phyloP scores from a whole-genome alignment of 1,140 invertebrate species.

The Leptoteleia sp. region DNA sequence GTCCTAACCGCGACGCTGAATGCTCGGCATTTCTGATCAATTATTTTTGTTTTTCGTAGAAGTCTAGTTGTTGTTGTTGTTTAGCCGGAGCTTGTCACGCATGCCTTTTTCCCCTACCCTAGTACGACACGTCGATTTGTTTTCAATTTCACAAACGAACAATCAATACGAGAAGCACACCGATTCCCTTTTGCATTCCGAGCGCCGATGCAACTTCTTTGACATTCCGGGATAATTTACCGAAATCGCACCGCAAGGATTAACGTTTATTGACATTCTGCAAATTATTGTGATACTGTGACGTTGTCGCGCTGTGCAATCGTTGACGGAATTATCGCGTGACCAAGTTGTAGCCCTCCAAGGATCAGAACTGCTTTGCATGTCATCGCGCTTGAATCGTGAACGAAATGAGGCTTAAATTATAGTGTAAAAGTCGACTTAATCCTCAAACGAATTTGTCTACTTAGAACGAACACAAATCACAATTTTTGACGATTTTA shows the following conservation, averaged over 20 bases:
- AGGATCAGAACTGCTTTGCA: slow-evolving; percentile 67
- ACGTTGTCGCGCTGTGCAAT: slow-evolving; percentile 64
- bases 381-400: slow-evolving; percentile 63
- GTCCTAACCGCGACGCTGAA: neutral
- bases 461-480: slow-evolving; percentile 55
- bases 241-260: slow-evolving; percentile 3
- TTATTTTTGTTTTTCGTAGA: slow-evolving; percentile 65
- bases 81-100: slow-evolving; percentile 55
- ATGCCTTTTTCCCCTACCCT: slow-evolving; percentile 20
- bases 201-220: slow-evolving; percentile 6
- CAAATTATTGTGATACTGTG: slow-evolving; percentile 64
- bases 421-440: slow-evolving; percentile 65
- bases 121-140: slow-evolving; percentile 34
- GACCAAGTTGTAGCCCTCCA: slow-evolving; percentile 61
- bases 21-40: slow-evolving; percentile 61
- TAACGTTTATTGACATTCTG: slow-evolving; percentile 58
- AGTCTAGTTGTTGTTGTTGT: slow-evolving; percentile 64
- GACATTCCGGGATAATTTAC: slow-evolving; percentile 40
- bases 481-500: slow-evolving; percentile 40
- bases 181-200: slow-evolving; percentile 35
- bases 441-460: slow-evolving; percentile 67
- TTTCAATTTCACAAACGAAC: no score
- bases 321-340: slow-evolving; percentile 63
- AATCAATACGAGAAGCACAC: no score
- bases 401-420: slow-evolving; percentile 64